Conservation (phyloP, 92 coral and sea anemone species). For the Parazoanthus swiftii region DNA sequence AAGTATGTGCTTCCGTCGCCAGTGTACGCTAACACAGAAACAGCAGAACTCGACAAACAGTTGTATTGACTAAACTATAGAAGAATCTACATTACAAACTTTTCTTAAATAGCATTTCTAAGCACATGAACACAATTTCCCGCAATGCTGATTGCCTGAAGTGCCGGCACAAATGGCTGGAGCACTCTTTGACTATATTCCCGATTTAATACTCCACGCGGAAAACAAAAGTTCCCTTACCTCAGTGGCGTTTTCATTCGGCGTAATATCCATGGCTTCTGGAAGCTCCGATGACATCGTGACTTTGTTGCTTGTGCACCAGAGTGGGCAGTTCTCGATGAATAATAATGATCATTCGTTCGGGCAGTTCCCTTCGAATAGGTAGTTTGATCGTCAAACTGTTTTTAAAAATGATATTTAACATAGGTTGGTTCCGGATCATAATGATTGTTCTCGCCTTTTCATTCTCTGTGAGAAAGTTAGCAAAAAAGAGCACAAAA, state of each 20-base stretch:
- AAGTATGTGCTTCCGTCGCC: neutral
- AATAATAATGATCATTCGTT: slow-evolving; percentile 7
- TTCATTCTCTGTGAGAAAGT: neutral
- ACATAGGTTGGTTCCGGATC: neutral
- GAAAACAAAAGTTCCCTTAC: neutral
- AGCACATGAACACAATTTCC: neutral
- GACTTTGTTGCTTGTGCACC: slow-evolving; percentile 14
- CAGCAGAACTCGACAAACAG: neutral
- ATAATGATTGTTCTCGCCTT: neutral
- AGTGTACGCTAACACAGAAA: neutral
- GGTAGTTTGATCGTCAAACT: neutral
- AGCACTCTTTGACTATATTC: neutral
- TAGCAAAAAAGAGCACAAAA: neutral
- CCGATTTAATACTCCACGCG: neutral
- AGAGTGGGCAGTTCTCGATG: neutral
- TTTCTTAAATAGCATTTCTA: neutral
- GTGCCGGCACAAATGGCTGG: neutral
- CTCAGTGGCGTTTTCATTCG: slow-evolving; percentile 21
- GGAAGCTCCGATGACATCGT: slow-evolving; percentile 35
- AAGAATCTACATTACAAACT: neutral
- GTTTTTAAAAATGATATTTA: neutral
- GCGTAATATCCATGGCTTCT: slow-evolving; percentile 34
- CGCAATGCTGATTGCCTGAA: neutral
- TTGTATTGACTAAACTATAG: neutral
- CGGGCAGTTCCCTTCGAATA: neutral